Evolutionary conservation across 2,888 invertebrate species (phyloP).

Genomic region (Hesperia comma): DNA sequence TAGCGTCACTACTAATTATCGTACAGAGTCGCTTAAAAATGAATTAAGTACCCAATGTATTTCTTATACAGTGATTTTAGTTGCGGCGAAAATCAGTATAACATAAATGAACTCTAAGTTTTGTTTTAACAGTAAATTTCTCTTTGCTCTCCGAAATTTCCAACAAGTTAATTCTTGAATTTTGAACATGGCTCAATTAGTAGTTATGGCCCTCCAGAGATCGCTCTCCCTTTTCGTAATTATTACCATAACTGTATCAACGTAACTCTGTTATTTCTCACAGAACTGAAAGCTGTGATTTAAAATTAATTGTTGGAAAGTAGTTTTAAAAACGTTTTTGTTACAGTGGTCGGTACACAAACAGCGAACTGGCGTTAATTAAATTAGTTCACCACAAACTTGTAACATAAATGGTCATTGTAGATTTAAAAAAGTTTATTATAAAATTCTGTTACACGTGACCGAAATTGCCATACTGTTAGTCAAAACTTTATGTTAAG

Average conservation of each 20-base stretch:
- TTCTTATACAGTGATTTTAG: too few relatives aligned
- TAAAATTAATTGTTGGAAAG: background rate
- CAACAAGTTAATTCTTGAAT: constrained; percentile 8
- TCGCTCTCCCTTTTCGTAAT: background rate
- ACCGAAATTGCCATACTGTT: too few relatives aligned
- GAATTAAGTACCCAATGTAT: background rate
- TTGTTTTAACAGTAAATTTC: background rate
- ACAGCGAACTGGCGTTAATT: too few relatives aligned
- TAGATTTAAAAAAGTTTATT: too few relatives aligned
- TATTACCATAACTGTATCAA: constrained; percentile 1
- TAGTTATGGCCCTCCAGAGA: constrained; percentile 9
- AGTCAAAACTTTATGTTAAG: too few relatives aligned
- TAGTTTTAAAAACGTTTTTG: background rate
- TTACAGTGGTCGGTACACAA: background rate
- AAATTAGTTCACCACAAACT: too few relatives aligned
- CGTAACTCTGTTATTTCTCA: background rate
- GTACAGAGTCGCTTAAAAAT: too few relatives aligned
- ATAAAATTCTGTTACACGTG: too few relatives aligned
- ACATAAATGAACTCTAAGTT: background rate
- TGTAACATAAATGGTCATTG: too few relatives aligned
- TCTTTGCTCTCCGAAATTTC: background rate
- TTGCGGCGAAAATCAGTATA: background rate
- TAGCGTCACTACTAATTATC: too few relatives aligned
- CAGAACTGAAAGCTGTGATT: background rate
- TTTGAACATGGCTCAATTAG: constrained; percentile 15